Evolutionary conservation across 2,888 invertebrate genomes (phyloP).

Genomic region (Falcaria lacertinaria): DNA sequence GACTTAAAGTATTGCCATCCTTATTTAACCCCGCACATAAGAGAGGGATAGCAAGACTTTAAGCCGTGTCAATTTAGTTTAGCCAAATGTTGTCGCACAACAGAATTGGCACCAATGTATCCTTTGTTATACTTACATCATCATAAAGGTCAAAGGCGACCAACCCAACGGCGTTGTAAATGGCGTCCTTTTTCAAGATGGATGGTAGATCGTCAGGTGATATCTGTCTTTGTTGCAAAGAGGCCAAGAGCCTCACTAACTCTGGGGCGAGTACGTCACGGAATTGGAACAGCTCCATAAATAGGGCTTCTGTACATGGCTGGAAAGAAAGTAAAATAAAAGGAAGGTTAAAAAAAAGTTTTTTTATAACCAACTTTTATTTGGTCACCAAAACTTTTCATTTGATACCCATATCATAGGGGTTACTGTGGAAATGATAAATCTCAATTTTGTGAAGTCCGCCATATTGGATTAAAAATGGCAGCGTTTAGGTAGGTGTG

Average conservation of each 20-base stretch:
- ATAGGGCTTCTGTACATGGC: slow-evolving; percentile 94
- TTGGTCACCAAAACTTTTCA: too few species aligned
- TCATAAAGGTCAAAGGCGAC: slow-evolving; percentile 94
- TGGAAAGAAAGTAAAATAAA: too few species aligned
- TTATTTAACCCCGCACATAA: too few species aligned
- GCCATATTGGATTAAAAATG: too few species aligned
- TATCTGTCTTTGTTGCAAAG: slow-evolving; percentile 84
- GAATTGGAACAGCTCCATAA: slow-evolving; percentile 90
- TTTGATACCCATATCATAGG: too few species aligned
- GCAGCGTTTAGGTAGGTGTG: too few species aligned
- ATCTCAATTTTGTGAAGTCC: too few species aligned
- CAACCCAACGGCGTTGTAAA: slow-evolving; percentile 94
- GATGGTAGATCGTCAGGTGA: slow-evolving; percentile 86
- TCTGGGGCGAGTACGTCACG: slow-evolving; percentile 85
- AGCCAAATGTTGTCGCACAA: not conserved
- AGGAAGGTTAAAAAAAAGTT: too few species aligned
- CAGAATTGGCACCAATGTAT: too few species aligned
- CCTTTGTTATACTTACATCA: slow-evolving; percentile 77
- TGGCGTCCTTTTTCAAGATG: slow-evolving; percentile 93
- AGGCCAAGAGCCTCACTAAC: slow-evolving; percentile 84
- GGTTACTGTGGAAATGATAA: too few species aligned
- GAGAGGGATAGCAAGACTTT: not conserved
- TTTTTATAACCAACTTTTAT: too few species aligned
- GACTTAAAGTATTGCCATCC: too few species aligned
- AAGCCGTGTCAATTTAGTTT: not conserved